phyloP scores from a whole-genome alignment of 1,140 invertebrate species.

The Tetramorium simillimum region DNA sequence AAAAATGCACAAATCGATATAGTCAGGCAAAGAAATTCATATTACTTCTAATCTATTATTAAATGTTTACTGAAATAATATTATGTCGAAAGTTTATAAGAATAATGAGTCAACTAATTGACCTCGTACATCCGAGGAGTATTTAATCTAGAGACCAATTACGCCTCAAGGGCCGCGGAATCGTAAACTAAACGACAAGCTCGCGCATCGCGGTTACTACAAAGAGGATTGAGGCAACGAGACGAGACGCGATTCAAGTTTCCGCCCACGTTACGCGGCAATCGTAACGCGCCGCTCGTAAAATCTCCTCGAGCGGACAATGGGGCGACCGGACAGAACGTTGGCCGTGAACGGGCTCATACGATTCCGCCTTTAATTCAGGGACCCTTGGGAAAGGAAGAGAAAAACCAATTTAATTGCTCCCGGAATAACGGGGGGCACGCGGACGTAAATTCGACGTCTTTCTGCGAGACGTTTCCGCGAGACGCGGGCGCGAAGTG shows the following conservation, averaged over 20 bases:
- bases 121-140: no score
- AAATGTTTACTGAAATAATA: neutral
- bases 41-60: neutral
- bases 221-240: neutral
- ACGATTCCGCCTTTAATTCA: neutral
- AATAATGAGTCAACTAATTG: no score
- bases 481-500: neutral
- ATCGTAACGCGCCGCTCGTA: neutral
- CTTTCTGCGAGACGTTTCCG: slow-evolving; percentile 22
- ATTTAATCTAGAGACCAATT: slow-evolving; percentile 31
- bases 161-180: neutral
- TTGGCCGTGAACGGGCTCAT: neutral
- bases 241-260: neutral
- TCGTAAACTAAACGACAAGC: neutral
- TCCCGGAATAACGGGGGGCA: no score
- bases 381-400: neutral
- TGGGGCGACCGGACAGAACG: neutral
- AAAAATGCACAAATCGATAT: slow-evolving; percentile 1
- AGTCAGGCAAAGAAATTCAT: neutral
- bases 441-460: slow-evolving; percentile 9
- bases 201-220: neutral
- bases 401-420: slow-evolving; percentile 26
- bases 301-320: neutral
- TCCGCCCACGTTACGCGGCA: neutral
- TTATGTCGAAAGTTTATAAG: neutral